Base-by-base conservation (phyloP, 2,113 vertebrate species). In the Orycteropus afer region DNA sequence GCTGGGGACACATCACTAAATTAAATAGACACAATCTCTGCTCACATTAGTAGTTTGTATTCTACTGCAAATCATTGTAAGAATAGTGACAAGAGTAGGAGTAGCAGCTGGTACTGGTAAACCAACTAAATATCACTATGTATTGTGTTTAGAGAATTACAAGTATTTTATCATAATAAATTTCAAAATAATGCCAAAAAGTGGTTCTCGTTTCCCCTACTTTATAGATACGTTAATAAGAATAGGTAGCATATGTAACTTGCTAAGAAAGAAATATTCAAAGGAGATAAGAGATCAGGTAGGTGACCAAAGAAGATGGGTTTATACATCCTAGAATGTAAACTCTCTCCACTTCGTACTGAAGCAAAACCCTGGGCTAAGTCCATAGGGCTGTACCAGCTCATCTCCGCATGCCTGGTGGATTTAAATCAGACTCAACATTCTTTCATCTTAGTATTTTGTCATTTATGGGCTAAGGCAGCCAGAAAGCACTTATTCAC, bases 101-200 rank as follows among this genome's bases (percentile, higher is more conserved):
- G 5, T 57, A 59, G 23, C 3, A 63, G 61, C 32, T 89, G 40
- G 42, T 71, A 37, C 29, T 7, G 10, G 23, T 25, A 9, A 61
- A 61, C 23, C 23, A 61, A 61, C 53, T n/a, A 69, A 89, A 84
- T 14, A 17, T 40, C 69, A 79, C n/a, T n/a, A n/a, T 9, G 22
- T 40, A 29, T 65, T 91, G 74, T 86, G 49, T 91, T 87, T 86
- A 40, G 47, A 91, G 32, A 86, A 27, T 95, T 84, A 71, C 40
- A 45, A 77, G 61, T 83, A 40, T 80, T 47, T 71, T 71, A 49
- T 73, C 34, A 55, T n/a, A n/a, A n/a, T 51, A 57, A 65, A 45
- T 20, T 63, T 80, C 63, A 80, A 79, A 90, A 69, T 25, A 67
- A 71, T 57, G 34, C 45, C 83, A 14, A 57, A 37, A 51, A 42